Evolutionary conservation across 1,140 invertebrate genomes (phyloP).

Genomic region (Phthorimaea operculella): DNA sequence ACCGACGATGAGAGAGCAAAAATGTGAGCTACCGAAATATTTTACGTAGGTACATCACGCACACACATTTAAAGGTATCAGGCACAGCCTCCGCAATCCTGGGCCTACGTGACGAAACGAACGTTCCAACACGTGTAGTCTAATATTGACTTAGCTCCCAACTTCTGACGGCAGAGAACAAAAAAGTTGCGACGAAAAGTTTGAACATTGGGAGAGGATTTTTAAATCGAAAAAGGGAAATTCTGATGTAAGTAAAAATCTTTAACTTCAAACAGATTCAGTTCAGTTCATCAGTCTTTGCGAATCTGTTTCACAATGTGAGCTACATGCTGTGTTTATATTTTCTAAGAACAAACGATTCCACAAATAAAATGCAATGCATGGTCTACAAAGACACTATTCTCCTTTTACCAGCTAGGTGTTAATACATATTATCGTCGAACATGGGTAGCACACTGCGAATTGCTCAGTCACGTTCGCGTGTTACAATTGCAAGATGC

Average conservation of each 20-base stretch:
- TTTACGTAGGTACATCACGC: too few relatives aligned
- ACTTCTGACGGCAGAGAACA: background rate
- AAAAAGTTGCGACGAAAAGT: background rate
- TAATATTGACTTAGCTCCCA: background rate
- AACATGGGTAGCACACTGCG: background rate
- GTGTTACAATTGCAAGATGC: slow-evolving; percentile 17
- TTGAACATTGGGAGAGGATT: background rate
- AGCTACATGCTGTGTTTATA: too few relatives aligned
- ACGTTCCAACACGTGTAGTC: slow-evolving; percentile 1
- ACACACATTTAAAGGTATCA: too few relatives aligned
- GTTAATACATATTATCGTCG: background rate
- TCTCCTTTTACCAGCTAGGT: background rate
- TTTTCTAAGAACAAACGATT: too few relatives aligned
- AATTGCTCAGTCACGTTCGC: slow-evolving; percentile 10
- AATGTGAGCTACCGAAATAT: too few relatives aligned
- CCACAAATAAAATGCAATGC: too few relatives aligned
- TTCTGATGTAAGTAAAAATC: too few relatives aligned
- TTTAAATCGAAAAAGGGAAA: too few relatives aligned
- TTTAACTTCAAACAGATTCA: too few relatives aligned
- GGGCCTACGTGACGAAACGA: background rate
- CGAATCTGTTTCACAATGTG: too few relatives aligned
- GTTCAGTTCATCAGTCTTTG: too few relatives aligned
- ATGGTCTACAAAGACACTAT: background rate
- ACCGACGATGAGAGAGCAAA: too few relatives aligned
- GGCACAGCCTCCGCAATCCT: background rate